Evolutionary conservation across 2,113 vertebrate genomes (phyloP).

Genomic region (Crotalus helleri): DNA sequence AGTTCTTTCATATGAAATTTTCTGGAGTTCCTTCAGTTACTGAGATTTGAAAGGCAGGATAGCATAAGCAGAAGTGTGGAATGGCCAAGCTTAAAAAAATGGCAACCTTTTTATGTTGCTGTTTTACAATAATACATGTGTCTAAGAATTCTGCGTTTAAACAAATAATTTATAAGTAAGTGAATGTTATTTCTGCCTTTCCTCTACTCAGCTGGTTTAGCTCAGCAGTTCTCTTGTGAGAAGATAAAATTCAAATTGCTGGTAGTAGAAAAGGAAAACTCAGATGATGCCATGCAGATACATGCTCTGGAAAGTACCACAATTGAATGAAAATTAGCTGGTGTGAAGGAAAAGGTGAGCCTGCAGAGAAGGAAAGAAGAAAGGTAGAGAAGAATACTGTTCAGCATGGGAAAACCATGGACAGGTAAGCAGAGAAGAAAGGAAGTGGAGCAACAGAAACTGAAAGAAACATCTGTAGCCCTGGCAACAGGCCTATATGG

Average conservation of each 20-base stretch:
- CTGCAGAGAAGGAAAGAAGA: neutral
- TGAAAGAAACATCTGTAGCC: neutral
- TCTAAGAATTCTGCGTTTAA: neutral
- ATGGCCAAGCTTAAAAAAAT: neutral
- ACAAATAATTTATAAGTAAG: neutral
- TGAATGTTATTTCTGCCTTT: neutral
- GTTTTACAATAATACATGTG: neutral
- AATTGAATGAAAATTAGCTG: neutral
- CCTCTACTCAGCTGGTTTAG: neutral
- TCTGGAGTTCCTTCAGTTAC: neutral
- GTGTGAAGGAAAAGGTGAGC: neutral
- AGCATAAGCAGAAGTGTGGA: neutral
- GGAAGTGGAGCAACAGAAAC: neutral
- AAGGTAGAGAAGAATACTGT: neutral
- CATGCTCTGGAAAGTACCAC: neutral
- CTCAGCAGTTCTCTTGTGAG: neutral
- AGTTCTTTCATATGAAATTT: neutral
- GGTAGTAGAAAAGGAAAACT: neutral
- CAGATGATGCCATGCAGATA: neutral
- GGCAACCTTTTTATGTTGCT: neutral
- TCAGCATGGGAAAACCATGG: neutral
- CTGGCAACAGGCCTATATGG: conserved; percentile 10
- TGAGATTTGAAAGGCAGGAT: neutral
- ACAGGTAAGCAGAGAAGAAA: neutral
- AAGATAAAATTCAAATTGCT: conserved; percentile 1